These are phyloP conservation scores for Boleophthalmus pectinirostris DNA, from an alignment of 2,113 vertebrate species.

Conservation along the genomic window DNA sequence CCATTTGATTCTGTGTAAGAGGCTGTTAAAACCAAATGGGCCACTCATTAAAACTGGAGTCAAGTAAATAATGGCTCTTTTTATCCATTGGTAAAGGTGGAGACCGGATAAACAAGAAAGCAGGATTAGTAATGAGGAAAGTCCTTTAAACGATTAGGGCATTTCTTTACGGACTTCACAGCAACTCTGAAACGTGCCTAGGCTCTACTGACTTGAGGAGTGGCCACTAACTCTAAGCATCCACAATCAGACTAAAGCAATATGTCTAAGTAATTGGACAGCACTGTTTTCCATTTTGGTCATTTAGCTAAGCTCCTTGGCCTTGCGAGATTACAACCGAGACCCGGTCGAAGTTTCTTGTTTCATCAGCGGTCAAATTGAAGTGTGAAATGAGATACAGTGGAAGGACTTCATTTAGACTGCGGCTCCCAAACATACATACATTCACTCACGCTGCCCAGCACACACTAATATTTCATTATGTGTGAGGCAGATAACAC, in stretches of 20 bases:
- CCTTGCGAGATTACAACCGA: conserved; percentile 3
- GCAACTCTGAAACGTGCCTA: not conserved
- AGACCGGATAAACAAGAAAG: conserved; percentile 52
- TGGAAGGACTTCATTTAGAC: conserved; percentile 2
- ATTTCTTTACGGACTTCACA: conserved; percentile 11
- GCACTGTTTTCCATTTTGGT: conserved; percentile 9
- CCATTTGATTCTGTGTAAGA: conserved; percentile 66
- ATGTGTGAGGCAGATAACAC: not conserved
- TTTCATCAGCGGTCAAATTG: conserved; percentile 2
- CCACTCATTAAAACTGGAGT: conserved; percentile 54
- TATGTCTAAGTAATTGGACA: conserved; percentile 14
- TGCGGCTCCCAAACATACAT: not conserved
- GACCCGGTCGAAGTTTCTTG: conserved; percentile 4
- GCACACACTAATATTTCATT: not conserved
- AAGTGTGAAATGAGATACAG: conserved; percentile 13
- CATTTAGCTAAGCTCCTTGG: conserved; percentile 8
- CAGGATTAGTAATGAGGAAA: conserved; percentile 45
- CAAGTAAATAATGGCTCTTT: conserved; percentile 60
- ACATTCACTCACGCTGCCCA: conserved; percentile 1
- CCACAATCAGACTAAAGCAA: conserved; percentile 13
- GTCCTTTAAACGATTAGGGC: conserved; percentile 44
- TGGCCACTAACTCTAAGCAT: not conserved
- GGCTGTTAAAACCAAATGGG: conserved; percentile 63
- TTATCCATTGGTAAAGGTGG: conserved; percentile 48
- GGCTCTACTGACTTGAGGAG: not conserved